A percentile compares a stretch with the other conserved stretches of the same genome.
phyloP scores from a whole-genome alignment of 2,797 vertebrate genomes.

The Malurus splendens region DNA sequence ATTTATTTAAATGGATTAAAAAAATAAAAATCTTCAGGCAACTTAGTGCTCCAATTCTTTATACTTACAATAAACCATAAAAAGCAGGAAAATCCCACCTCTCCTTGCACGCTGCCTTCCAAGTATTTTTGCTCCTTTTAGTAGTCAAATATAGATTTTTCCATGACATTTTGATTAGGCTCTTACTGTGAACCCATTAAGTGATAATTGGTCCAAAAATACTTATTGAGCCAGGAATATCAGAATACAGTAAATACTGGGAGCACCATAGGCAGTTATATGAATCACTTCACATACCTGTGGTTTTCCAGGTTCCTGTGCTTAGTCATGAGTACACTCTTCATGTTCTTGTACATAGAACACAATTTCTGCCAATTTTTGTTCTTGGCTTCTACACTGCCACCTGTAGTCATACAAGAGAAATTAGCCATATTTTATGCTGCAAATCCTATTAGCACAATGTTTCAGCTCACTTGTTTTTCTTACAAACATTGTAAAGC shows the following conservation, averaged over 20 bases:
- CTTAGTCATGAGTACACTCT: slow-evolving; percentile 66
- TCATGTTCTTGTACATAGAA: slow-evolving; percentile 38
- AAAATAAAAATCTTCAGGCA: background rate
- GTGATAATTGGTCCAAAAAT: slow-evolving; percentile 44
- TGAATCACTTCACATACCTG: slow-evolving; percentile 74
- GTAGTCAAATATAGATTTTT: slow-evolving; percentile 27
- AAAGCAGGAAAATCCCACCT: background rate
- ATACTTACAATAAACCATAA: background rate
- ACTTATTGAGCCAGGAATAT: slow-evolving; percentile 7
- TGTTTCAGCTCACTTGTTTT: background rate
- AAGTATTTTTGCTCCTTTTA: background rate
- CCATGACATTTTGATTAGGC: slow-evolving; percentile 32
- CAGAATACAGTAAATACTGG: slow-evolving; percentile 29
- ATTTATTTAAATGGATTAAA: background rate
- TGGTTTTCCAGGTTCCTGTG: slow-evolving; percentile 70
- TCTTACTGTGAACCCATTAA: slow-evolving; percentile 24
- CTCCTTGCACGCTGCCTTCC: background rate
- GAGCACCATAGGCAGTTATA: slow-evolving; percentile 39
- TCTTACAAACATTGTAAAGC: background rate
- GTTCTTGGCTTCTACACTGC: slow-evolving; percentile 73
- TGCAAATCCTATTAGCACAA: background rate
- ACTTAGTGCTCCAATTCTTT: background rate
- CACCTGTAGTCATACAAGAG: slow-evolving; percentile 74
- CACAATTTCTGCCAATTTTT: slow-evolving; percentile 62
- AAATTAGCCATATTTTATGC: slow-evolving; percentile 60